Base-by-base conservation (phyloP, 2,888 invertebrate genomes). In the Sipha maydis region DNA sequence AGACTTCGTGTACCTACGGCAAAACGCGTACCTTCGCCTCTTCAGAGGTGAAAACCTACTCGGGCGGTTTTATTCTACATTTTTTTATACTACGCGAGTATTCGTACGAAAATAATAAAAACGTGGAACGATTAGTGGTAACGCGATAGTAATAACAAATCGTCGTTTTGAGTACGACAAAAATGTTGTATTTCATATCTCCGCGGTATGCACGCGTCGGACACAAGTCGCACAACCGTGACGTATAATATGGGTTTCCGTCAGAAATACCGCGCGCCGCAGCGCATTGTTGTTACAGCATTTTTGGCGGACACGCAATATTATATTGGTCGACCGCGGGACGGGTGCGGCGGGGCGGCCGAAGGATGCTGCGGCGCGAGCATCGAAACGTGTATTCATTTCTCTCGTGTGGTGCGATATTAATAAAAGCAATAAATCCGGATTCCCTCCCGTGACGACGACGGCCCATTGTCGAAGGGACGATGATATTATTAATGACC, bases 401-500 rank as follows among this genome's bases (percentile, higher is more conserved):
- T 21, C 61, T 1, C 11, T 38, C 3, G 28, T 56, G 25, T 14
- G 9, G 61, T 61, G 73, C 19, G 77, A 78, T 82, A 82, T 88
- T 88, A 61, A 82, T 88, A 82, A 88, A 82, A 82, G 80, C 88
- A 80, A 88, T 80, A 88, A 88, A 88, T 80, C 75, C 67, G 67
- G 48, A 82, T 76, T 73, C 73, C 88, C 75, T 82, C 75, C 75
- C 80, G 67, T 76, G 61, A 76, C 75, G 83, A 83, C 73, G 75
- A 34, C 76, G 84, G 25, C 56, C 86, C 75, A 48, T 88, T 88
- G 82, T 88, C 25, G 67, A 88, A 88, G 80, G 88, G 88, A 88
- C 88, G 54, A 75, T 76, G 38, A 75, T 82, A 75, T 88, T 88
- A 88, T 88, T 88, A 88, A 88, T 88, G 88, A 88, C 88, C n/a